A percentile compares a stretch with the other conserved stretches of the same genome.
These are phyloP conservation scores for Noctua janthe DNA, from an alignment of 2,888 invertebrate genomes.

Conservation along the genomic window DNA sequence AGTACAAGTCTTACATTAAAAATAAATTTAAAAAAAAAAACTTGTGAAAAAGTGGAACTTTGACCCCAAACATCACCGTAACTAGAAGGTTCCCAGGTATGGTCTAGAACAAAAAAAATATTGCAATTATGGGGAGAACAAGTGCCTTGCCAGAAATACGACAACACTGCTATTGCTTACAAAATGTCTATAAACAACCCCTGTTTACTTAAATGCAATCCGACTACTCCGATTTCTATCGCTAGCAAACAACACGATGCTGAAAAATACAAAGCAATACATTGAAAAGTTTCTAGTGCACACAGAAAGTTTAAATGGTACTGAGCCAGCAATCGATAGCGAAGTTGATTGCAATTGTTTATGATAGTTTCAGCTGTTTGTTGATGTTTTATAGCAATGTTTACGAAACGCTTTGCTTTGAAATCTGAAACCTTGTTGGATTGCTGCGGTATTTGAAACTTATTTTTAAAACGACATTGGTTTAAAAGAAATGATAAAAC, in stretches of 20 bases:
- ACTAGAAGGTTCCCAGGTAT: too few relatives aligned
- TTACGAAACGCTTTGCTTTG: constrained; percentile 16
- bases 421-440: constrained; percentile 3
- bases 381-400: constrained; percentile 17
- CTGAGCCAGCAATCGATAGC: neutral
- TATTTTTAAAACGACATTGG: neutral
- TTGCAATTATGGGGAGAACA: too few relatives aligned
- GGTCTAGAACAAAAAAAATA: too few relatives aligned
- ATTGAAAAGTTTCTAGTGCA: constrained; percentile 26
- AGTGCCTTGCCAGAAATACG: neutral
- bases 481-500: neutral
- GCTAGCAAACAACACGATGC: neutral
- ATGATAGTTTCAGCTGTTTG: constrained; percentile 11
- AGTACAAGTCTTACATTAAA: too few relatives aligned
- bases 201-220: constrained; percentile 36
- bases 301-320: neutral
- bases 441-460: neutral
- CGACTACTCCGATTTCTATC: constrained; percentile 16
- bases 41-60: too few relatives aligned
- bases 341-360: constrained; percentile 5
- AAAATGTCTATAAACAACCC: constrained; percentile 26
- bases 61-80: too few relatives aligned
- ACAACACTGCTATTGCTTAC: neutral
- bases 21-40: too few relatives aligned
- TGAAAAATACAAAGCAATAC: constrained; percentile 6